A percentile compares a stretch with the other conserved stretches of the same genome.
Conservation (phyloP, 2,888 invertebrate species). For the Chesias legatella region DNA sequence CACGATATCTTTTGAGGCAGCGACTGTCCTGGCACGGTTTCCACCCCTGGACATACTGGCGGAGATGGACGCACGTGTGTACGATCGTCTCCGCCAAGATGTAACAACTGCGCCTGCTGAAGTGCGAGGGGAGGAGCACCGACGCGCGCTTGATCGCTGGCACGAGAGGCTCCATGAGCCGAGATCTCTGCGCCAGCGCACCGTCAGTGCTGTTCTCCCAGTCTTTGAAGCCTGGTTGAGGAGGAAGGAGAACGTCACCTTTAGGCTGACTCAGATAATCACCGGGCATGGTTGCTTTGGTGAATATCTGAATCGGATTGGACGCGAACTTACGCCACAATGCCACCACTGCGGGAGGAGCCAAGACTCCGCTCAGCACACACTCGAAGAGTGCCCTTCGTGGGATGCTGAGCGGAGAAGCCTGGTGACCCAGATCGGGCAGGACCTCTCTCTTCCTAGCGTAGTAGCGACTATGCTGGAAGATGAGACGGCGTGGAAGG, state of each 20-base stretch:
- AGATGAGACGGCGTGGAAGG: background rate
- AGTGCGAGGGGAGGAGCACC: background rate
- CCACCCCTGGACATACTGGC: background rate
- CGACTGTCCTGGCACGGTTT: background rate
- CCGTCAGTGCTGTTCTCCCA: background rate
- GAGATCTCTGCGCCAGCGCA: background rate
- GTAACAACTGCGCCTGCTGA: background rate
- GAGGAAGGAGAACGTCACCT: background rate
- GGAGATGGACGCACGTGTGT: no score
- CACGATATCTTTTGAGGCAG: background rate
- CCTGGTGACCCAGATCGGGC: background rate
- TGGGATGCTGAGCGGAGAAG: conserved; percentile 1
- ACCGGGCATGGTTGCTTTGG: conserved; percentile 5
- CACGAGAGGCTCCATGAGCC: no score
- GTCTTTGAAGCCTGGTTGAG: no score
- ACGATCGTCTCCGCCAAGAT: background rate
- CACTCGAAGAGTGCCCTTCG: conserved; percentile 1
- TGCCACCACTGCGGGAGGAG: conserved; percentile 6
- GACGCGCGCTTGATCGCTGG: background rate
- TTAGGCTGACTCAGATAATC: background rate
- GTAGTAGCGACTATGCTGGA: conserved; percentile 1
- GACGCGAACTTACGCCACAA: background rate
- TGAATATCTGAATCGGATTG: conserved; percentile 2
- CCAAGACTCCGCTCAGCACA: conserved; percentile 2
- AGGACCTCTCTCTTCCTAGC: conserved; percentile 5